phyloP scores from a whole-genome alignment of 1,140 invertebrate genomes.

The Gonioctena quinquepunctata region DNA sequence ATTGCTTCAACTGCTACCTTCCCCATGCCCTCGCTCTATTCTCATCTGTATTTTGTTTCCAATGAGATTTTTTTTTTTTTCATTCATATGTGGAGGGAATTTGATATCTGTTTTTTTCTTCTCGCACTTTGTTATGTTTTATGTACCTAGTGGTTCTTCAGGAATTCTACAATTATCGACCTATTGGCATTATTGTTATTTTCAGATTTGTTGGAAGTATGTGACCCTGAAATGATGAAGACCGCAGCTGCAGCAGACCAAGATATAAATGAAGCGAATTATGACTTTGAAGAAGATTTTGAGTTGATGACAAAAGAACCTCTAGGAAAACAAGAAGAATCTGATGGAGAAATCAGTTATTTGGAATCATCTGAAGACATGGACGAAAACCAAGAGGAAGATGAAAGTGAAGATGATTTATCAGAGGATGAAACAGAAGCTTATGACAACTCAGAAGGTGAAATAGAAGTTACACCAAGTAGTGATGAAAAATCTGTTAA shows the following conservation, averaged over 20 bases:
- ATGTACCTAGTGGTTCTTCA: too few species aligned
- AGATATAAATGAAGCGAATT: constrained; percentile 64
- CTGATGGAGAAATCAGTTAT: not conserved
- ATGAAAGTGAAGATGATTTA: not conserved
- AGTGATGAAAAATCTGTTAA: not conserved
- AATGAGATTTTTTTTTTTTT: too few species aligned
- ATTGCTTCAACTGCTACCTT: too few species aligned
- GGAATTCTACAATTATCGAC: too few species aligned
- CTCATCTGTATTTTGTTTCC: too few species aligned
- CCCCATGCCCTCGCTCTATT: too few species aligned
- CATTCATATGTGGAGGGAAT: too few species aligned
- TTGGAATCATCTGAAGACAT: not conserved
- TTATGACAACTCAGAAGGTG: not conserved
- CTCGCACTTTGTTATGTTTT: too few species aligned
- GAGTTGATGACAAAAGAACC: constrained; percentile 50
- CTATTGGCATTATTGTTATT: too few species aligned
- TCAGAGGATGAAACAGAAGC: not conserved
- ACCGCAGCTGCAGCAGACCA: constrained; percentile 65
- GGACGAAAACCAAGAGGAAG: not conserved
- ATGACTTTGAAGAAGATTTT: constrained; percentile 70
- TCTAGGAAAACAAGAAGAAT: not conserved
- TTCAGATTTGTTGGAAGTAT: constrained; percentile 78
- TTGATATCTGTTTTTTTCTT: too few species aligned
- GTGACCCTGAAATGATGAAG: constrained; percentile 72
- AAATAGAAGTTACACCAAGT: not conserved